These are phyloP conservation scores for Parasteatoda lunata DNA, from an alignment of 2,888 invertebrate species.

Conservation along the genomic window DNA sequence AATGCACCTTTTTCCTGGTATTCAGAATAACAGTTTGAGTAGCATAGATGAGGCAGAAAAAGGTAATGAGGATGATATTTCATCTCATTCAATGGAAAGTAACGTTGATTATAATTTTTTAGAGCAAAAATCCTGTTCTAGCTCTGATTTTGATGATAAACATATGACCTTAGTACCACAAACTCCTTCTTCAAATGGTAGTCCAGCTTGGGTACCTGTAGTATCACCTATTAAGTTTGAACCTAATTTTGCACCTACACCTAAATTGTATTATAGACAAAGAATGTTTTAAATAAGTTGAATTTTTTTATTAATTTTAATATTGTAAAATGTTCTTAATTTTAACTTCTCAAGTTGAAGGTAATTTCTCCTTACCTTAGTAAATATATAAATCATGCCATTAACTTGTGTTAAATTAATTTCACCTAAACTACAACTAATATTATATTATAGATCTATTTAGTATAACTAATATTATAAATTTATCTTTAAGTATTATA, in stretches of 20 bases:
- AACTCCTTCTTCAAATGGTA: conserved; percentile 32
- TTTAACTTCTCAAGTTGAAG: too few species aligned
- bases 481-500: too few species aligned
- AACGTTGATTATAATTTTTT: too few species aligned
- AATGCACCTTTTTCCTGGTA: conserved; percentile 30
- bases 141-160: not conserved
- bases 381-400: too few species aligned
- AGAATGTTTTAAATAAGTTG: conserved; percentile 45
- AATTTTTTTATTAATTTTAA: not conserved
- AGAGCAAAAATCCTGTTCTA: conserved; percentile 7
- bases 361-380: too few species aligned
- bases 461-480: too few species aligned
- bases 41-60: not conserved
- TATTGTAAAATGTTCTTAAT: too few species aligned
- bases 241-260: conserved; percentile 27
- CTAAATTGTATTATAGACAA: conserved; percentile 43
- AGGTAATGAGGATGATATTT: not conserved
- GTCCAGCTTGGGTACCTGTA: conserved; percentile 35
- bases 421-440: too few species aligned
- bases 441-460: too few species aligned
- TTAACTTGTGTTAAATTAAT: too few species aligned
- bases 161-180: conserved; percentile 19
- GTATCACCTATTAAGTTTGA: conserved; percentile 42
- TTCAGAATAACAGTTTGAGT: conserved; percentile 9
- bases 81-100: too few species aligned